phyloP scores from a whole-genome alignment of 2,888 invertebrate genomes.

The Byasa hedistus region DNA sequence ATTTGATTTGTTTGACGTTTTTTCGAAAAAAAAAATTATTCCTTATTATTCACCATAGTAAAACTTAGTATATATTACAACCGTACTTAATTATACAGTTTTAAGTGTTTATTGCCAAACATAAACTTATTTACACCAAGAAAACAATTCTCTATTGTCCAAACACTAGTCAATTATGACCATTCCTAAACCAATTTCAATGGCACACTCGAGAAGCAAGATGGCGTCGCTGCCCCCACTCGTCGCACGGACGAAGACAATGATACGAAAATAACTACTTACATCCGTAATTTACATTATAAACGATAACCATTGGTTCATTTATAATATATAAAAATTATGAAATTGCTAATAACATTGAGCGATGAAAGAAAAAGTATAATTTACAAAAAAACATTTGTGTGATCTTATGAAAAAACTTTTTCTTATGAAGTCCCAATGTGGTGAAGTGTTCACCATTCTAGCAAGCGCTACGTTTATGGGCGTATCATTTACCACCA shows the following conservation, averaged over 20 bases:
- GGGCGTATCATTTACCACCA: too few species aligned
- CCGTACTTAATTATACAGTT: constrained; percentile 1
- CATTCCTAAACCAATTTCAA: constrained; percentile 49
- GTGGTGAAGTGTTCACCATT: too few species aligned
- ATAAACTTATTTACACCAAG: constrained; percentile 6
- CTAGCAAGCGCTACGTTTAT: too few species aligned
- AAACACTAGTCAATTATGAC: constrained; percentile 36
- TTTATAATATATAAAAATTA: constrained; percentile 30
- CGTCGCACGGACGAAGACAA: constrained; percentile 48
- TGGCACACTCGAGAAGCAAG: constrained; percentile 45
- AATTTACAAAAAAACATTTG: too few species aligned
- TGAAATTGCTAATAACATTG: constrained; percentile 60
- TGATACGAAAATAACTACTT: constrained; percentile 49
- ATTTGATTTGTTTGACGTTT: too few species aligned
- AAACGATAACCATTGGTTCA: constrained; percentile 52
- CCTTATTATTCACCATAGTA: too few species aligned
- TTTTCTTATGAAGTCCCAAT: too few species aligned
- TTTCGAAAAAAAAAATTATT: too few species aligned
- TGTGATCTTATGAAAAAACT: too few species aligned
- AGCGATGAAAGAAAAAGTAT: too few species aligned
- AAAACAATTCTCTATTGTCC: constrained; percentile 30
- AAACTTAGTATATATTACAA: too few species aligned
- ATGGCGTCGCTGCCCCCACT: constrained; percentile 43
- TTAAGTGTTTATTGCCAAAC: background rate
- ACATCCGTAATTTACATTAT: constrained; percentile 51